These are phyloP conservation scores for Hartigia nigra DNA, from an alignment of 2,888 invertebrate species.

Conservation along the genomic window DNA sequence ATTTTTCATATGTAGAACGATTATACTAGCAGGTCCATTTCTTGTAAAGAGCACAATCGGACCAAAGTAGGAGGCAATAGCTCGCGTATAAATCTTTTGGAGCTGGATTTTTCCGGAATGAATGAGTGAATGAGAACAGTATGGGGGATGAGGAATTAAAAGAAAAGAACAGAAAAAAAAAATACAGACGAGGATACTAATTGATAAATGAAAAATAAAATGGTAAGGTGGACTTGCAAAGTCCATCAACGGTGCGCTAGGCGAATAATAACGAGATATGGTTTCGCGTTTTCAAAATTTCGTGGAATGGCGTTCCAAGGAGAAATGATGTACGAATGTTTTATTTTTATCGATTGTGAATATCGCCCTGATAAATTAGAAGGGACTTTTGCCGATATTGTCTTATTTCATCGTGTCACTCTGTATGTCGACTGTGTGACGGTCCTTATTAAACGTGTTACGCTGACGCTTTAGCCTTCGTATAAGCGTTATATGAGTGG, in stretches of 20 bases:
- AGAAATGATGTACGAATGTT: not conserved
- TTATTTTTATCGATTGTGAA: not conserved
- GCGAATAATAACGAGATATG: not conserved
- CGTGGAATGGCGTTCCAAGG: not conserved
- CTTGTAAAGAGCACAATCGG: slow-evolving; percentile 37
- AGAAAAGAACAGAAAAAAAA: not conserved
- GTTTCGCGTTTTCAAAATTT: not conserved
- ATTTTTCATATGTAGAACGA: slow-evolving; percentile 31
- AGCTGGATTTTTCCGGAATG: not conserved
- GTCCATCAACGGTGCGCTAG: not conserved
- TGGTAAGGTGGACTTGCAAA: slow-evolving; percentile 13
- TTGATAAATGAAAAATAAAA: not conserved
- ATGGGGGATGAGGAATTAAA: not conserved
- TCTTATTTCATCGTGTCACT: not conserved
- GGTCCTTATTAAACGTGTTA: not conserved
- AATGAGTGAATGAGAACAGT: not conserved
- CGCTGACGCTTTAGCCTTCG: not conserved
- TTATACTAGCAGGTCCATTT: slow-evolving; percentile 29
- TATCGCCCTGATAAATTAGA: not conserved
- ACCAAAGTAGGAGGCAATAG: slow-evolving; percentile 33
- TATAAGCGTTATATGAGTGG: not conserved
- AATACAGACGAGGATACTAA: not conserved
- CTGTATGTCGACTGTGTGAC: not conserved
- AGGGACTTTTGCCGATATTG: not conserved
- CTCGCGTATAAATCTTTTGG: not conserved